These are phyloP conservation scores for Tetramorium bicarinatum DNA, from an alignment of 2,888 invertebrate species.

Conservation along the genomic window DNA sequence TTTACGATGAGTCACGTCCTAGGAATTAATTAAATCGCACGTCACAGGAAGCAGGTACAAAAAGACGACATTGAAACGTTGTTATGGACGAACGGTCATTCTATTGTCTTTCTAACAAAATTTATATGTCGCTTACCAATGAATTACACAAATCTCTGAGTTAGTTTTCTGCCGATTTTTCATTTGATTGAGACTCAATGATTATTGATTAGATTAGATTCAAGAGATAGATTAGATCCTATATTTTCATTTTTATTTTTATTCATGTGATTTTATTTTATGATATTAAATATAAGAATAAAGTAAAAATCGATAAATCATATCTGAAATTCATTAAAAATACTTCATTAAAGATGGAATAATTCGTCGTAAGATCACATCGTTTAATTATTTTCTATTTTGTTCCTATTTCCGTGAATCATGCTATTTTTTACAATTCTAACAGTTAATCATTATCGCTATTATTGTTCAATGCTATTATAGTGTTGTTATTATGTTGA, in stretches of 20 bases:
- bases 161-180: not conserved
- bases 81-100: conserved; percentile 49
- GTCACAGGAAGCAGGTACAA: conserved; percentile 66
- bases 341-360: not conserved
- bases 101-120: conserved; percentile 56
- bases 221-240: too few relatives aligned
- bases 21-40: conserved; percentile 70
- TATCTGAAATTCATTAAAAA: too few relatives aligned
- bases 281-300: too few relatives aligned
- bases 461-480: not conserved
- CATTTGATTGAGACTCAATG: not conserved
- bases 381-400: not conserved
- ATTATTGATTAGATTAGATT: not conserved
- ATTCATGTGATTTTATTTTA: too few relatives aligned
- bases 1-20: conserved; percentile 66
- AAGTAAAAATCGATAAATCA: too few relatives aligned
- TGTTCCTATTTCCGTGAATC: not conserved
- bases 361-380: not conserved
- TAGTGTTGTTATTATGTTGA: not conserved
- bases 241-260: too few relatives aligned
- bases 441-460: not conserved
- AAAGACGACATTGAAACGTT: conserved; percentile 64
- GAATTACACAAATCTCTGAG: conserved; percentile 21
- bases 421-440: not conserved
- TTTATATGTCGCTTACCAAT: conserved; percentile 53